phyloP scores from a whole-genome alignment of 2,888 invertebrate genomes.

The Macaria liturata region DNA sequence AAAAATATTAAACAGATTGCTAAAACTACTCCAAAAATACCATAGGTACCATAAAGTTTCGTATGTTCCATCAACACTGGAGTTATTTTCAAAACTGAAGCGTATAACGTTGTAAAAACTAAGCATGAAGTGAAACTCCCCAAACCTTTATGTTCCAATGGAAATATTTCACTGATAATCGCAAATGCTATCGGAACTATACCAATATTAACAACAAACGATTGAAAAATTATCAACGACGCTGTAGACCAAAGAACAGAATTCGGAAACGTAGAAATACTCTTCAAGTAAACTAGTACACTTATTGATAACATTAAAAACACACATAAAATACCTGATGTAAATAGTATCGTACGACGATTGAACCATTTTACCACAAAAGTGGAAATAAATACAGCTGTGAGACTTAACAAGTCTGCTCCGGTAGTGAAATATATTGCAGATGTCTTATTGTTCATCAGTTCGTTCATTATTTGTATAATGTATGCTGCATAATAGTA shows the following conservation, averaged over 20 bases:
- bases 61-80: constrained; percentile 44
- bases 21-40: constrained; percentile 41
- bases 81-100: constrained; percentile 45
- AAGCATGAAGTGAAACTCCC: constrained; percentile 44
- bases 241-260: constrained; percentile 41
- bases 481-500: constrained; percentile 47
- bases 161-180: constrained; percentile 49
- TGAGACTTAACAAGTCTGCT: constrained; percentile 41
- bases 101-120: constrained; percentile 43
- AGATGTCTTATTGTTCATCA: constrained; percentile 40
- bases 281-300: constrained; percentile 39
- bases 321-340: constrained; percentile 38
- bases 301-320: constrained; percentile 43
- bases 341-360: constrained; percentile 45
- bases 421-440: constrained; percentile 48
- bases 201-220: constrained; percentile 42
- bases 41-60: constrained; percentile 44
- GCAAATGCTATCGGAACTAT: constrained; percentile 45
- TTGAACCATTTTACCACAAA: constrained; percentile 40
- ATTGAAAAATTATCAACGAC: constrained; percentile 41
- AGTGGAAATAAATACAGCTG: constrained; percentile 40
- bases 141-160: constrained; percentile 48
- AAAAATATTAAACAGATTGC: constrained; percentile 39
- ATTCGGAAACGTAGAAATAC: constrained; percentile 21
- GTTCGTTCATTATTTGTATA: constrained; percentile 45